Evolutionary conservation across 2,113 vertebrate species (phyloP).

Genomic region (Urocitellus parryii): DNA sequence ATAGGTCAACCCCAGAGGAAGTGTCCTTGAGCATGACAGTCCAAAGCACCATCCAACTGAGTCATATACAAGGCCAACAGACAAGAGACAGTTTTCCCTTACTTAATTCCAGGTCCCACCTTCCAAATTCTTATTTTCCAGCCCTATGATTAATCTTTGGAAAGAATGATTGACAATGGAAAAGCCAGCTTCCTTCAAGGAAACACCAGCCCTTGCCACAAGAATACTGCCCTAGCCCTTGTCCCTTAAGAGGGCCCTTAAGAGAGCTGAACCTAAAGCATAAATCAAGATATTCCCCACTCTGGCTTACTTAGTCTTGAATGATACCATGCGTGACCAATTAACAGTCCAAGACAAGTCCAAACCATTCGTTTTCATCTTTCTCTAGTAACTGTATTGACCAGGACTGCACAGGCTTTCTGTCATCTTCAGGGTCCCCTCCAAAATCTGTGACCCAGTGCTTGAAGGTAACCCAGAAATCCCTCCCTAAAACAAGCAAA

Average conservation of each 20-base stretch:
- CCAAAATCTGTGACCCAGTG: not conserved
- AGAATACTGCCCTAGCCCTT: not conserved
- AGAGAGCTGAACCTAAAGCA: not conserved
- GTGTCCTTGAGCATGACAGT: not conserved
- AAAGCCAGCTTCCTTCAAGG: slow-evolving; percentile 22
- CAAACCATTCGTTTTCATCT: not conserved
- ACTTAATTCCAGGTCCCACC: not conserved
- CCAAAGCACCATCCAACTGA: not conserved
- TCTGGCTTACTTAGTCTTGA: slow-evolving; percentile 40
- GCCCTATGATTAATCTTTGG: not conserved
- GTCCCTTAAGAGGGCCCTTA: not conserved
- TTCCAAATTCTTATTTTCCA: slow-evolving; percentile 38
- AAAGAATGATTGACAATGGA: slow-evolving; percentile 22
- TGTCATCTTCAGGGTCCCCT: slow-evolving; percentile 16
- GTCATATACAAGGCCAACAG: not conserved
- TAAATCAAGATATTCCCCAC: slow-evolving; percentile 57
- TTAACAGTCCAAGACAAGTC: not conserved
- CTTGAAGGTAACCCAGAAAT: slow-evolving; percentile 34
- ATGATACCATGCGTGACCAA: slow-evolving; percentile 13
- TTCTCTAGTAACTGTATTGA: not conserved
- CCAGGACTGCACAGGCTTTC: not conserved
- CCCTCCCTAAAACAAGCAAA: slow-evolving; percentile 1
- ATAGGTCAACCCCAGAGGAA: not conserved
- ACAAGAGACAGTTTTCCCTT: slow-evolving; percentile 3
- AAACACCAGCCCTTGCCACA: not conserved